Evolutionary conservation across 1,140 invertebrate genomes (phyloP).

Genomic region (Heterodera schachtii): DNA sequence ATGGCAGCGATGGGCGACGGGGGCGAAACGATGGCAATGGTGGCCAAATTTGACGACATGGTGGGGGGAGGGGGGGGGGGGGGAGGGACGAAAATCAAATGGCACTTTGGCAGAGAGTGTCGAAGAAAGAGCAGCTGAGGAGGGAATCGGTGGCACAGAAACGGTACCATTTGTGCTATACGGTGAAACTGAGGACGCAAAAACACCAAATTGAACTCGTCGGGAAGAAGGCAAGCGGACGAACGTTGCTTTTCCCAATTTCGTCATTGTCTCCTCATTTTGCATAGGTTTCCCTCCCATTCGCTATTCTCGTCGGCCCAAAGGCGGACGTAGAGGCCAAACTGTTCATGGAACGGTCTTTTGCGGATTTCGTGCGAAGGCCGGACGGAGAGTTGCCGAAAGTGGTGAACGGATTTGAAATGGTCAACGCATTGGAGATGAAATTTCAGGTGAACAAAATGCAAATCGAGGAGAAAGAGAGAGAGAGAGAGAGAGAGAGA

Average conservation of each 20-base stretch:
- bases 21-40: constrained; percentile 60
- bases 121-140: constrained; percentile 60
- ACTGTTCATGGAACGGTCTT: constrained; percentile 63
- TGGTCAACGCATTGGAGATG: constrained; percentile 64
- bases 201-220: constrained; percentile 63
- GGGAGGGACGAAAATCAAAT: not conserved
- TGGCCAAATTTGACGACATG: constrained; percentile 65
- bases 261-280: not conserved
- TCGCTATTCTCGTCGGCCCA: constrained; percentile 63
- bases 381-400: constrained; percentile 59
- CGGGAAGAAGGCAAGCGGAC: constrained; percentile 47
- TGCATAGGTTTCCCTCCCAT: constrained; percentile 59
- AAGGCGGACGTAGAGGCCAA: constrained; percentile 65
- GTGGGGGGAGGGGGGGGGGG: constrained; percentile 22
- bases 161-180: constrained; percentile 63
- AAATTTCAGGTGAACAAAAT: constrained; percentile 56
- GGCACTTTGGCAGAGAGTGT: constrained; percentile 58
- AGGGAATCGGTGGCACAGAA: constrained; percentile 61
- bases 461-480: not conserved
- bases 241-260: not conserved
- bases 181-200: constrained; percentile 41
- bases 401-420: constrained; percentile 54
- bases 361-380: constrained; percentile 57
- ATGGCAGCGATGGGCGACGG: constrained; percentile 54
- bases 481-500: not conserved